These are phyloP conservation scores for Abrostola triplasia DNA, from an alignment of 2,888 invertebrate genomes.

Conservation along the genomic window DNA sequence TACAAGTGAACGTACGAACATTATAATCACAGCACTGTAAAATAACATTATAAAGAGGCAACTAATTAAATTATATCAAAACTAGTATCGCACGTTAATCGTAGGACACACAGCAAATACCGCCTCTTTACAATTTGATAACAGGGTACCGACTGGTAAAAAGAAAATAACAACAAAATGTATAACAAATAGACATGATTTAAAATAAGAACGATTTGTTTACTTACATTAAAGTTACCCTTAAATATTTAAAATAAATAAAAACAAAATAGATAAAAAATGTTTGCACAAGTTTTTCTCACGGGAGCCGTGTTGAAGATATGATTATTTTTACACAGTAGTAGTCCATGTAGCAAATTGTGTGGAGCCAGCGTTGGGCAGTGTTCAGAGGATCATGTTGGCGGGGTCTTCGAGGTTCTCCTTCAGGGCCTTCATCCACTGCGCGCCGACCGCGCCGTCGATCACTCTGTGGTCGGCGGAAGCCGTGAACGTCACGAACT, in stretches of 20 bases:
- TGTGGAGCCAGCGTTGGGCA: constrained; percentile 12
- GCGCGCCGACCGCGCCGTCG: constrained; percentile 99
- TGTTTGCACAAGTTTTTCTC: constrained; percentile 3
- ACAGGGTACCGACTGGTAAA: constrained; percentile 55
- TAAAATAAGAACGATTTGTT: constrained; percentile 39
- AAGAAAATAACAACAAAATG: constrained; percentile 35
- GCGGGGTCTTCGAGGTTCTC: constrained; percentile 96
- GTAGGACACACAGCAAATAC: constrained; percentile 37
- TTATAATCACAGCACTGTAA: constrained; percentile 47
- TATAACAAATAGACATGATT: constrained; percentile 9
- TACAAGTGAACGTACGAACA: constrained; percentile 33
- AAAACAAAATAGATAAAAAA: constrained; percentile 13
- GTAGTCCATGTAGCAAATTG: constrained; percentile 63
- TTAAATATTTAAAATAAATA: constrained; percentile 30
- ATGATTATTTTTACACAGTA: constrained; percentile 36
- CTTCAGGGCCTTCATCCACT: constrained; percentile 97
- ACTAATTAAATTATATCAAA: constrained; percentile 36
- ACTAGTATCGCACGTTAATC: constrained; percentile 32
- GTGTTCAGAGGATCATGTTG: constrained; percentile 95
- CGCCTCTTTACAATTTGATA: constrained; percentile 62
- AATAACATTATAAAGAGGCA: constrained; percentile 37
- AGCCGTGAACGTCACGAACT: constrained; percentile 96
- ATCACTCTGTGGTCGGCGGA: constrained; percentile 99
- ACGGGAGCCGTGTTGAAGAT: not conserved
- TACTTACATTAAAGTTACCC: constrained; percentile 44